A percentile compares a stretch with the other conserved stretches of the same genome.
These are phyloP conservation scores for Rhegmatorhina hoffmannsi DNA, from an alignment of 2,113 vertebrate species.

Conservation along the genomic window DNA sequence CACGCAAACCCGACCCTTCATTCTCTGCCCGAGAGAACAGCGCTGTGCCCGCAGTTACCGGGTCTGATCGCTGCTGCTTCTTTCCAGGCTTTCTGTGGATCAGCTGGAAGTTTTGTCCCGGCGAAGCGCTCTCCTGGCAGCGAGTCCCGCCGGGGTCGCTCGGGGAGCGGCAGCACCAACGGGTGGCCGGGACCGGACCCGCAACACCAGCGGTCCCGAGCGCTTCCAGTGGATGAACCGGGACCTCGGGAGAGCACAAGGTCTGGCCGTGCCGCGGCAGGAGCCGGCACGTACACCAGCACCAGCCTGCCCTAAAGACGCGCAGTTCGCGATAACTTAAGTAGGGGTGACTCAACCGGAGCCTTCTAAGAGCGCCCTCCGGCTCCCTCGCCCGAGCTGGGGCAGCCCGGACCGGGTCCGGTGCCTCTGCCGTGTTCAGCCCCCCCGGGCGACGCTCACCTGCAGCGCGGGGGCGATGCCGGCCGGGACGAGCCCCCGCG, in stretches of 20 bases:
- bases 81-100: constrained; percentile 60
- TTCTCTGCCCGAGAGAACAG: constrained; percentile 69
- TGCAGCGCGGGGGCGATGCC: background rate
- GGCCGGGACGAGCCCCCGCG: background rate
- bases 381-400: background rate
- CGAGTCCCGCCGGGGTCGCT: constrained; percentile 43
- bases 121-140: background rate
- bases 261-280: background rate
- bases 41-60: constrained; percentile 75
- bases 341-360: background rate
- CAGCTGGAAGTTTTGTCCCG: background rate
- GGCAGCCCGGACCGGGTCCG: background rate
- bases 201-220: background rate
- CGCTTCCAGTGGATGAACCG: background rate
- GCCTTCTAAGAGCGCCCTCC: background rate
- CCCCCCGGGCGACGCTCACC: background rate
- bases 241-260: background rate
- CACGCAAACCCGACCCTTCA: background rate
- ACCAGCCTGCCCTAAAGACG: background rate
- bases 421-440: background rate
- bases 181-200: background rate
- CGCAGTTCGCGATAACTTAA: background rate
- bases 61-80: constrained; percentile 42
- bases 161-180: background rate
- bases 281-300: background rate